Evolutionary conservation across 1,140 invertebrate species (phyloP).

Genomic region (Pseudachorutes palmiensis): DNA sequence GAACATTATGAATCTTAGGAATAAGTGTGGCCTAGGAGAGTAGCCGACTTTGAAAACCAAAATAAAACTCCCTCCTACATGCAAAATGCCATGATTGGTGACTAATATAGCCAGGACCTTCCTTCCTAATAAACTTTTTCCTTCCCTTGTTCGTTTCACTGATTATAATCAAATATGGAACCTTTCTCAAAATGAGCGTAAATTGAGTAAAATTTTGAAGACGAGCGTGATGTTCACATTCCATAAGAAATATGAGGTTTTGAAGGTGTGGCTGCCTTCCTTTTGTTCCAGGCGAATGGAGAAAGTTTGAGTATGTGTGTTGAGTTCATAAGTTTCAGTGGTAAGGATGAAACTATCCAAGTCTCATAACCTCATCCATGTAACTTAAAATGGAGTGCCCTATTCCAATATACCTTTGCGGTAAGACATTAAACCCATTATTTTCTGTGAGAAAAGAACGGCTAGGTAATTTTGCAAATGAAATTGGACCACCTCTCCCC

Average conservation of each 20-base stretch:
- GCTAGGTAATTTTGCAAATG: slow-evolving; percentile 7
- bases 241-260: background rate
- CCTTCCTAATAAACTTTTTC: too few relatives aligned
- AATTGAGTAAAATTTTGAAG: too few relatives aligned
- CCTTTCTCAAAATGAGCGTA: too few relatives aligned
- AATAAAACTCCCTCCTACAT: too few relatives aligned
- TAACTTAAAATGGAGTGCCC: background rate
- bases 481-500: slow-evolving; percentile 1
- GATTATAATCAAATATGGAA: too few relatives aligned
- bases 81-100: too few relatives aligned
- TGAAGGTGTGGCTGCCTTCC: background rate
- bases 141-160: too few relatives aligned
- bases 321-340: background rate
- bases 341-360: background rate
- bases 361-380: background rate
- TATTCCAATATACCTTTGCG: background rate
- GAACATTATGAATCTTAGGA: too few relatives aligned
- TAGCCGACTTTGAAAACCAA: too few relatives aligned
- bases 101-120: too few relatives aligned
- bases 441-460: background rate
- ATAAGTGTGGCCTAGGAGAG: too few relatives aligned
- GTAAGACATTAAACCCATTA: background rate
- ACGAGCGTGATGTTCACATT: background rate
- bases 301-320: slow-evolving; percentile 1
- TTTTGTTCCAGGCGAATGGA: background rate